Conservation (phyloP, 2,888 invertebrate species). For the Griposia aprilina region DNA sequence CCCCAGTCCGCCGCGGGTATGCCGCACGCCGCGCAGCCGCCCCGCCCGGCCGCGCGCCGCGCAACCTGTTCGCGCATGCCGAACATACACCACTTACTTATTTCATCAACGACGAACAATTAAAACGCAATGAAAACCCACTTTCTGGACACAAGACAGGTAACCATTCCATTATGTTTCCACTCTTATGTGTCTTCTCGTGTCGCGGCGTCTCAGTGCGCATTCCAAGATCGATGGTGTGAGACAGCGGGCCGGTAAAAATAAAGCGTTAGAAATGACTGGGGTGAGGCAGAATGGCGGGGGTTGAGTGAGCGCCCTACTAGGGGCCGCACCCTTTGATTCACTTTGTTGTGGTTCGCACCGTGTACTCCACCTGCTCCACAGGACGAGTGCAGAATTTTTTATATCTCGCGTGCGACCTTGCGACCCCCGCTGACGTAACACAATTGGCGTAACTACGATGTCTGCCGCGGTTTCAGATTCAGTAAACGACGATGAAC, state of each 20-base stretch:
- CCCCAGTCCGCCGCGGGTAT: conserved; percentile 45
- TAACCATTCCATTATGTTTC: conserved; percentile 73
- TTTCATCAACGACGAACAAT: conserved; percentile 81
- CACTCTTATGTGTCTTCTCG: conserved; percentile 51
- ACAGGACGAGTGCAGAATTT: conserved; percentile 67
- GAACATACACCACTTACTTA: conserved; percentile 77
- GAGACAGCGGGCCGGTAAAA: conserved; percentile 88
- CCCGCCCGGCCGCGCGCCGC: conserved; percentile 73
- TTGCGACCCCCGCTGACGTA: conserved; percentile 56
- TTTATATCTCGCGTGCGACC: conserved; percentile 61
- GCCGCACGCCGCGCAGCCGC: conserved; percentile 47
- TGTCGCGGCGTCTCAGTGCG: conserved; percentile 61
- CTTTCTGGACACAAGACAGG: conserved; percentile 77
- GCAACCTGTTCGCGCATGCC: conserved; percentile 82
- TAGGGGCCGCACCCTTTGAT: conserved; percentile 84
- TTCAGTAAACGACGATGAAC: conserved; percentile 91
- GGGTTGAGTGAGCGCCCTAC: conserved; percentile 88
- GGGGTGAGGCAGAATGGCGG: conserved; percentile 90
- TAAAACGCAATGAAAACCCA: conserved; percentile 84
- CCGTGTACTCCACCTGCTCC: conserved; percentile 71
- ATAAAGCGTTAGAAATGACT: conserved; percentile 87
- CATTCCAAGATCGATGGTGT: conserved; percentile 82
- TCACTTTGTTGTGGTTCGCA: conserved; percentile 75
- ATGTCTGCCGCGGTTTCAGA: conserved; percentile 75
- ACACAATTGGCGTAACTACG: conserved; percentile 51